Conservation (phyloP, 2,888 invertebrate species). For the Eupeodes latifasciatus region DNA sequence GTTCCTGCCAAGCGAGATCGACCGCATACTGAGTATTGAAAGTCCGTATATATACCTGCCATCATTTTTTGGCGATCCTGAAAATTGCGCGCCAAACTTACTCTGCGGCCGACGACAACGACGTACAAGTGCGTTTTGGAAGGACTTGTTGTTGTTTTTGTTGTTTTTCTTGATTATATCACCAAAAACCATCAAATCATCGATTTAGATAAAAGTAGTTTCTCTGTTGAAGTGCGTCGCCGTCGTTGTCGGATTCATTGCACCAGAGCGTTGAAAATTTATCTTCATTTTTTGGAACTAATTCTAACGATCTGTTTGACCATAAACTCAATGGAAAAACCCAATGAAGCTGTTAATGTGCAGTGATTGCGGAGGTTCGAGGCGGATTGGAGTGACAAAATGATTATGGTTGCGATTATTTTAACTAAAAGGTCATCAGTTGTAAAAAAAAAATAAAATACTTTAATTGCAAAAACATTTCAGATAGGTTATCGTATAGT, state of each 20-base stretch:
- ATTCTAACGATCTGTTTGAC: slow-evolving; percentile 8
- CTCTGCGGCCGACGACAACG: slow-evolving; percentile 12
- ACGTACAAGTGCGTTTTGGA: slow-evolving; percentile 41
- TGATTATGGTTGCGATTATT: slow-evolving; percentile 37
- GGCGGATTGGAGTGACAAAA: slow-evolving; percentile 34
- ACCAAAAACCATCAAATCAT: slow-evolving; percentile 14
- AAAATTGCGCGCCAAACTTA: slow-evolving; percentile 67
- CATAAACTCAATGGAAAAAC: slow-evolving; percentile 29
- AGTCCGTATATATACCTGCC: slow-evolving; percentile 52
- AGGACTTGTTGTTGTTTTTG: background rate
- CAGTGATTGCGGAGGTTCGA: background rate
- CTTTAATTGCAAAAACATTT: slow-evolving; percentile 42
- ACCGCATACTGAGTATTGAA: slow-evolving; percentile 60
- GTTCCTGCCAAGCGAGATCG: slow-evolving; percentile 2
- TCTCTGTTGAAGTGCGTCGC: slow-evolving; percentile 12
- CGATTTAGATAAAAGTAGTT: slow-evolving; percentile 5
- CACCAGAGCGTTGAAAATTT: slow-evolving; percentile 30
- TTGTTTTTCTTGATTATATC: slow-evolving; percentile 30
- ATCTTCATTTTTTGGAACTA: slow-evolving; percentile 13
- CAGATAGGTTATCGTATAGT: slow-evolving; percentile 12
- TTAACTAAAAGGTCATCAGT: background rate
- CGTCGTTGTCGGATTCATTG: background rate
- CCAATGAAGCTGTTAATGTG: slow-evolving; percentile 53
- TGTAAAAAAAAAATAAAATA: background rate
- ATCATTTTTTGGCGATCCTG: slow-evolving; percentile 27